Percentiles rank a stretch among this genome's conserved stretches.
phyloP scores from a whole-genome alignment of 2,113 vertebrate genomes.

The Lagenorhynchus albirostris region DNA sequence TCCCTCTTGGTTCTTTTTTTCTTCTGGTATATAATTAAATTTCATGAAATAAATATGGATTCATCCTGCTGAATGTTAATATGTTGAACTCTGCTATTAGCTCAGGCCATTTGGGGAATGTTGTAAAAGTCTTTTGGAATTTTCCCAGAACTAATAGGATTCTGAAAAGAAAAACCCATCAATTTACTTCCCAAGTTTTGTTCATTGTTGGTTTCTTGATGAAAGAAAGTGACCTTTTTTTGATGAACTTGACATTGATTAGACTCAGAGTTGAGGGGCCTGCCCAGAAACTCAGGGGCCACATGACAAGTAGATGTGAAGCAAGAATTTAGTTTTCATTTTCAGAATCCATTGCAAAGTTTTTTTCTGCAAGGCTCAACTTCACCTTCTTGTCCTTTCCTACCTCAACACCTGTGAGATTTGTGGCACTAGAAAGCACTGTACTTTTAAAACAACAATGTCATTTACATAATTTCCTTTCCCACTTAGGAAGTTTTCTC shows the following conservation, averaged over 20 bases:
- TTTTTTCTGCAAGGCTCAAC: not conserved
- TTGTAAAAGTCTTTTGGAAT: slow-evolving; percentile 52
- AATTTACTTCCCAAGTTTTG: slow-evolving; percentile 44
- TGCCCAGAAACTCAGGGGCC: not conserved
- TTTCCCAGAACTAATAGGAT: slow-evolving; percentile 27
- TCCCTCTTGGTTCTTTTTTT: slow-evolving; percentile 46
- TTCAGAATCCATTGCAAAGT: not conserved
- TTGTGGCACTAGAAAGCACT: slow-evolving; percentile 15
- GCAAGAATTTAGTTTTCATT: not conserved
- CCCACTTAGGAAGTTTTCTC: slow-evolving; percentile 62
- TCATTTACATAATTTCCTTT: slow-evolving; percentile 65
- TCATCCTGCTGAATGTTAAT: slow-evolving; percentile 48
- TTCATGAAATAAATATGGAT: slow-evolving; percentile 64
- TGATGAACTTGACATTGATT: slow-evolving; percentile 50
- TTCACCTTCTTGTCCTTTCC: not conserved
- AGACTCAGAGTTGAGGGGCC: not conserved
- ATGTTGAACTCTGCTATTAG: slow-evolving; percentile 58
- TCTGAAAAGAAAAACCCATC: slow-evolving; percentile 62
- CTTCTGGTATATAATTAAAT: slow-evolving; percentile 61
- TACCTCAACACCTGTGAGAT: slow-evolving; percentile 26
- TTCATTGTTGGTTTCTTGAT: slow-evolving; percentile 23
- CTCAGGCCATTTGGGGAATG: slow-evolving; percentile 34
- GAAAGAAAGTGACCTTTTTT: slow-evolving; percentile 48
- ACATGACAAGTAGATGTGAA: not conserved
- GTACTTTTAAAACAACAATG: slow-evolving; percentile 8